Percentiles rank a stretch among this genome's conserved stretches.
phyloP scores from a whole-genome alignment of 2,797 vertebrate genomes.

The Galaxias olidus region DNA sequence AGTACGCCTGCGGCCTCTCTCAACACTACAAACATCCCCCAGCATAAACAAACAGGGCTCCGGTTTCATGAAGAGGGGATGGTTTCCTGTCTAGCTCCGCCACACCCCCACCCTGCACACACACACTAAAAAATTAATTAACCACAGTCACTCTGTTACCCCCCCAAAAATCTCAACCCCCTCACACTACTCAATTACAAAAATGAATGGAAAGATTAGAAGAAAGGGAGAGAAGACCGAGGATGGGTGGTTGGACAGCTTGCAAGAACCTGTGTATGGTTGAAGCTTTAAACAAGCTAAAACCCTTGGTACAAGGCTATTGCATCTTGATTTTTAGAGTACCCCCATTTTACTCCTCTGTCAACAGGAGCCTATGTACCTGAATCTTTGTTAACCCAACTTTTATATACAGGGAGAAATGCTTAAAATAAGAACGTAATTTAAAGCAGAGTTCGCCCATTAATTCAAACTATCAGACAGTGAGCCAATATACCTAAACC shows the following conservation, averaged over 20 bases:
- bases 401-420: slow-evolving; percentile 56
- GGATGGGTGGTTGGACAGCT: slow-evolving; percentile 57
- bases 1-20: slow-evolving; percentile 66
- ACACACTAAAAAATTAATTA: slow-evolving; percentile 74
- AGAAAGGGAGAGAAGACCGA: slow-evolving; percentile 78
- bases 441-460: slow-evolving; percentile 42
- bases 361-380: slow-evolving; percentile 64
- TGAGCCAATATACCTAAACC: slow-evolving; percentile 1
- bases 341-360: slow-evolving; percentile 47
- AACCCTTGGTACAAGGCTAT: slow-evolving; percentile 52
- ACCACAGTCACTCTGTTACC: slow-evolving; percentile 55
- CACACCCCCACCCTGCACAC: slow-evolving; percentile 1
- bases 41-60: slow-evolving; percentile 77
- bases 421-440: slow-evolving; percentile 50
- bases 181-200: slow-evolving; percentile 75
- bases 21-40: slow-evolving; percentile 64
- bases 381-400: slow-evolving; percentile 45
- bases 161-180: slow-evolving; percentile 72
- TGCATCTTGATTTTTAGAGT: slow-evolving; percentile 61
- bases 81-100: slow-evolving; percentile 70
- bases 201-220: slow-evolving; percentile 77
- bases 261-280: slow-evolving; percentile 71
- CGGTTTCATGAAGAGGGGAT: slow-evolving; percentile 74
- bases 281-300: slow-evolving; percentile 72
- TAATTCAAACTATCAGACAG: slow-evolving; percentile 34